These are phyloP conservation scores for Eupithecia inturbata DNA, from an alignment of 2,888 invertebrate species.

Conservation along the genomic window DNA sequence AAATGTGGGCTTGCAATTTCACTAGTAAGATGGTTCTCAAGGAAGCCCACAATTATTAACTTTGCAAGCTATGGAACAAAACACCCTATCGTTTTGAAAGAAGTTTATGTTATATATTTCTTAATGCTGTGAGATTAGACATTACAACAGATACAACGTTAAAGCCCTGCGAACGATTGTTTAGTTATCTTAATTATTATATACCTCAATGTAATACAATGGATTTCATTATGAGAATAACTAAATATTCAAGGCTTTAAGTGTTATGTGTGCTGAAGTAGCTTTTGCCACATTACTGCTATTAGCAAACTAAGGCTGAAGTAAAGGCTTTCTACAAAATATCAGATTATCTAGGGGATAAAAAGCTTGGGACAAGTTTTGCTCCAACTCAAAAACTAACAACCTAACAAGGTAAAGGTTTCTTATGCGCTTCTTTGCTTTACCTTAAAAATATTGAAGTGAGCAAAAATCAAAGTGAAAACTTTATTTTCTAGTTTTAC, in stretches of 20 bases:
- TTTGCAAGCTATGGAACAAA: constrained; percentile 7
- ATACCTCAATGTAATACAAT: constrained; percentile 47
- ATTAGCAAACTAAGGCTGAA: too few species aligned
- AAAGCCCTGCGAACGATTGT: constrained; percentile 50
- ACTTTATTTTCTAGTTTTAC: too few species aligned
- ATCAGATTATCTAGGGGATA: too few species aligned
- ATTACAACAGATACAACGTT: constrained; percentile 44
- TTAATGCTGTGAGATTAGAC: constrained; percentile 43
- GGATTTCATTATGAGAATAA: constrained; percentile 46
- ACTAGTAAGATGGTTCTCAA: constrained; percentile 1
- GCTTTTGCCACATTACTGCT: not conserved
- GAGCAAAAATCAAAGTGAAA: too few species aligned
- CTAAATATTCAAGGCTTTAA: constrained; percentile 41
- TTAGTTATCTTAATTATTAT: constrained; percentile 45
- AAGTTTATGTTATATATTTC: constrained; percentile 18
- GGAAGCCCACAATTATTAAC: constrained; percentile 15
- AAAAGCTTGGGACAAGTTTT: too few species aligned
- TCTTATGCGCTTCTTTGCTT: too few species aligned
- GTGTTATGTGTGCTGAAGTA: constrained; percentile 12
- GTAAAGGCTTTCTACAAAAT: too few species aligned
- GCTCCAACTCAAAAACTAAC: too few species aligned
- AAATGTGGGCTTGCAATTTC: constrained; percentile 5
- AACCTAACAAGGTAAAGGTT: too few species aligned
- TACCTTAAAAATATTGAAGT: too few species aligned
- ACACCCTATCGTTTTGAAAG: constrained; percentile 12